phyloP scores from a whole-genome alignment of 2,113 vertebrate genomes.

The Mionectes macconnelli region DNA sequence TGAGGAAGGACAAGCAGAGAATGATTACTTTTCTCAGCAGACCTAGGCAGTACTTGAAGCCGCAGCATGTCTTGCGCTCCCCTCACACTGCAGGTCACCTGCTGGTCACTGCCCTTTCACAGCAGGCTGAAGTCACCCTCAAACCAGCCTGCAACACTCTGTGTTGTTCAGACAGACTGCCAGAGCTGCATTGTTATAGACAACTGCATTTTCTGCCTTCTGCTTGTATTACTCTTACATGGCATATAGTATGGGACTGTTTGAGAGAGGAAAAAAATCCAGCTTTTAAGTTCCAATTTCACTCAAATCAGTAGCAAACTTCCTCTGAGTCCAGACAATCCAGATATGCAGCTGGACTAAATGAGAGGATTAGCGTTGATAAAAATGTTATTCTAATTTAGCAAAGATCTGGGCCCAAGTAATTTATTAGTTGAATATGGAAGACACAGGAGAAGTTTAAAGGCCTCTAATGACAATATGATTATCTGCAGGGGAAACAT shows the following conservation, averaged over 20 bases:
- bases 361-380: background rate
- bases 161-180: background rate
- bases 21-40: background rate
- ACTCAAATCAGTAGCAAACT: background rate
- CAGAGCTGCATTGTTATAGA: background rate
- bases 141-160: background rate
- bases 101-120: background rate
- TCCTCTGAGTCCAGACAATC: background rate
- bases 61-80: background rate
- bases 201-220: background rate
- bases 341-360: background rate
- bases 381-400: background rate
- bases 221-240: background rate
- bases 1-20: background rate
- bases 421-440: background rate
- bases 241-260: background rate
- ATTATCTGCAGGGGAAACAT: slow-evolving; percentile 32
- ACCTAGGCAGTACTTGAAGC: background rate
- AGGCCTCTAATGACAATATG: background rate
- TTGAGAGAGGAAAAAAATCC: background rate
- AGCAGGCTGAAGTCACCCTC: rapidly evolving
- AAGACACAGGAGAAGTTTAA: background rate
- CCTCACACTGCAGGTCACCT: background rate
- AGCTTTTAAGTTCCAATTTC: background rate
- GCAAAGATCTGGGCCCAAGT: background rate